Base-by-base conservation (phyloP, 2,113 vertebrate genomes). In the Phylloscopus trochiloides region DNA sequence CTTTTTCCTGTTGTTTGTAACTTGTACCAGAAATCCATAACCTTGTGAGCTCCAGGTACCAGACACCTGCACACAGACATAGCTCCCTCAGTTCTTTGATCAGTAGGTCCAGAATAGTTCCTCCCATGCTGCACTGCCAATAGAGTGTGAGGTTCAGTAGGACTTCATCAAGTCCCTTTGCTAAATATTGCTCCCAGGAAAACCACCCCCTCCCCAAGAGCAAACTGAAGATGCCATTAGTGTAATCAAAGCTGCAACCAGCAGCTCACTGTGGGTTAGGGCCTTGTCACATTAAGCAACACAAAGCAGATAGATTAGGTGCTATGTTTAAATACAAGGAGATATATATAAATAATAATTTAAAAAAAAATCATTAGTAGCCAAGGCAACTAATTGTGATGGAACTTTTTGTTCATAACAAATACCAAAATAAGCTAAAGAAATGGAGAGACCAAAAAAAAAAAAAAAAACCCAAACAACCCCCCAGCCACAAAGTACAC, bases 331-430 rank as follows among this genome's bases (percentile, higher is more conserved):
- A 95, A 85, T 61, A 80, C 36, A 82, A 51, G 72, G 70, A 87
- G 61, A 38, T 78, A 74, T 24, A 67, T 32, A 54, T 2, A 55
- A 83, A 94, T 45, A 68, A 34, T 34, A 36, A 36, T 40, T 14
- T 14, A 47, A 47, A 90, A 90, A 59, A 93, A 94, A 93, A 86
- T 86, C 57, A 67, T 92, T 96, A 96, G 93, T 96, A 95, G 58
- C 54, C 94, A 95, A 96, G 90, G 88, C 79, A 96, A 96, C 95
- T 91, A 88, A 90, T 94, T 86, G 72, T 62, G 48, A 67, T 88
- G 85, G 91, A 95, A 90, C 51, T 17, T 92, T 61, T 71, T 92
- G 68, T 62, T 68, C 76, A 82, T 72, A 93, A 84, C 68, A 95
- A 81, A 93, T 86, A 78, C 32, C 29, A 90, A 88, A 93, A 93